Base-by-base conservation (phyloP, 2,797 vertebrate species). In the Eptatretus atami region DNA sequence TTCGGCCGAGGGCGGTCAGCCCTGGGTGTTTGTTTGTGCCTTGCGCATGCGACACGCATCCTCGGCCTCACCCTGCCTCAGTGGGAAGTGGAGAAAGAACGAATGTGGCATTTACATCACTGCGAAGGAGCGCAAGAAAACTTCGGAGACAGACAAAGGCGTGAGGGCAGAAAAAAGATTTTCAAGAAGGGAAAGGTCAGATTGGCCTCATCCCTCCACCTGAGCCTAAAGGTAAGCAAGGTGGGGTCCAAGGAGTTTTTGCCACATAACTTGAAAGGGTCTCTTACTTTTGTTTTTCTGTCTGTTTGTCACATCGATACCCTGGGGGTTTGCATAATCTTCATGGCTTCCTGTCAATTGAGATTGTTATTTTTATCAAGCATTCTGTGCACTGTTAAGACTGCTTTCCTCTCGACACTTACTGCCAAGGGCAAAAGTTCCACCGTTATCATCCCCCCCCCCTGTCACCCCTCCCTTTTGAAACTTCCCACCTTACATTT, bases 141-240 rank as follows among this genome's bases (percentile, higher is more conserved):
- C 74, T 95, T 52, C 80, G 86, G 64, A 76, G 85, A 64, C 92
- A 98, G 74, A 95, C 85, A n/a, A 0, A 76, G 92, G 64, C 76
- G 87, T 53, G 92, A 98, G 69, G 82, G 9, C 90, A 92, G 71
- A n/a, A 98, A 98, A 71, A 87, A 98, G 71, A 69, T n/a, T n/a
- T 94, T 52, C 92, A 96, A 64, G 90, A 96, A n/a, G n/a, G n/a
- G n/a, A 73, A 93, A 87, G 69, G 87, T 98, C 70, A 78, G 92
- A 24, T 77, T 98, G 57, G 90, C 54, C 76, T 96, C 65, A 94
- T 94, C 84, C 92, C 90, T 1, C 90, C 90, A 0, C 92, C 92
- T 2, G 92, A 98, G 68, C 92, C 92, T 31, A 98, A 98, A 84
- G 92, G 92, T 88, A 73, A 9, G 31, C 2, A 44, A 44, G 31